Conservation (phyloP, 2,888 invertebrate genomes). For the Aproaerema taeniolella region DNA sequence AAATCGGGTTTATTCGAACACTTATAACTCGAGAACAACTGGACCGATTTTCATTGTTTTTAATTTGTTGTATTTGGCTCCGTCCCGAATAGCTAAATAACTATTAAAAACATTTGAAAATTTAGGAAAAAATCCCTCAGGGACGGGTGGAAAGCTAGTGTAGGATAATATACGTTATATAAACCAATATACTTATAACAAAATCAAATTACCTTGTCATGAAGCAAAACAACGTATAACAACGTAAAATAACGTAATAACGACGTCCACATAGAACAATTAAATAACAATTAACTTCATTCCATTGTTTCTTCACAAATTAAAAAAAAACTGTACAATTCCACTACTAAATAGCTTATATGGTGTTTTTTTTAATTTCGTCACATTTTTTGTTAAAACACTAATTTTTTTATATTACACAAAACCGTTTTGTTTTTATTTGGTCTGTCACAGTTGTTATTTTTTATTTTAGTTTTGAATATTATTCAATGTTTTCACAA, state of each 20-base stretch:
- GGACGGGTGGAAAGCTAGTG: not conserved
- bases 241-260: not conserved
- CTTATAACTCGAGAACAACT: no score
- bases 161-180: not conserved
- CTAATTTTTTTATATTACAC: no score
- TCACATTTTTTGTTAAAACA: no score
- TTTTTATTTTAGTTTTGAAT: not conserved
- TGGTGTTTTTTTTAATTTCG: not conserved
- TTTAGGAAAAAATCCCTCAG: not conserved
- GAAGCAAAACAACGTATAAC: not conserved
- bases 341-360: not conserved
- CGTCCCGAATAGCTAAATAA: no score
- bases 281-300: not conserved
- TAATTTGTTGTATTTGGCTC: no score
- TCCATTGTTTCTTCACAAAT: not conserved
- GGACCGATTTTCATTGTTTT: no score
- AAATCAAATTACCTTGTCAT: not conserved
- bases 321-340: not conserved
- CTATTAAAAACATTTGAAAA: not conserved
- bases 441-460: not conserved
- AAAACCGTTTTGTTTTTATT: no score
- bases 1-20: no score
- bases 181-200: not conserved
- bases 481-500: not conserved
- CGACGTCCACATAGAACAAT: not conserved